Conservation (phyloP, 2,888 invertebrate species). For the Cistogaster globosa region DNA sequence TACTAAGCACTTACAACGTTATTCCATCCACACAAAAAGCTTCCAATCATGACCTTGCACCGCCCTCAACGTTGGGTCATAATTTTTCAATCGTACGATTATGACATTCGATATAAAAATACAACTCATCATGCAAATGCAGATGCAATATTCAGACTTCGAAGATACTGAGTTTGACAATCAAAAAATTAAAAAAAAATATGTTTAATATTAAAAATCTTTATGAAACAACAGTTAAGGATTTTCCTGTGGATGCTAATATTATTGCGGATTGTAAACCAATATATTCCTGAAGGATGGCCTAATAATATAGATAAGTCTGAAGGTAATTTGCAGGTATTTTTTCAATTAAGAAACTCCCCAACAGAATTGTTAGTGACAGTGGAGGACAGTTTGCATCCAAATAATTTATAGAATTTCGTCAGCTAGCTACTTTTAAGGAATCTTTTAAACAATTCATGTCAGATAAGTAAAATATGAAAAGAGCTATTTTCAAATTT, state of each 20-base stretch:
- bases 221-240: background rate
- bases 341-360: background rate
- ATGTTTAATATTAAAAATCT: conserved; percentile 27
- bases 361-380: conserved; percentile 1
- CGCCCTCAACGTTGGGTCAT: conserved; percentile 68
- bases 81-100: conserved; percentile 58
- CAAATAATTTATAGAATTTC: conserved; percentile 5
- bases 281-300: conserved; percentile 8
- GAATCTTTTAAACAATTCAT: too few species aligned
- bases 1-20: conserved; percentile 67
- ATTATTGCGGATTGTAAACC: conserved; percentile 50
- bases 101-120: conserved; percentile 61
- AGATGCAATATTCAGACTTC: conserved; percentile 66
- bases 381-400: conserved; percentile 13
- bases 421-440: too few species aligned
- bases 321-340: conserved; percentile 19
- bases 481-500: too few species aligned
- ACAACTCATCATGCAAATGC: too few species aligned
- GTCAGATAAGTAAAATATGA: too few species aligned
- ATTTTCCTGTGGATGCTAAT: too few species aligned
- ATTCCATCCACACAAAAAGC: conserved; percentile 64
- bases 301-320: conserved; percentile 23
- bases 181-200: too few species aligned
- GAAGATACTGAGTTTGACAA: conserved; percentile 61
- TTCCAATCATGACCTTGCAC: conserved; percentile 63